phyloP scores from a whole-genome alignment of 2,797 vertebrate species.

The Enteromius unitaeniatus region DNA sequence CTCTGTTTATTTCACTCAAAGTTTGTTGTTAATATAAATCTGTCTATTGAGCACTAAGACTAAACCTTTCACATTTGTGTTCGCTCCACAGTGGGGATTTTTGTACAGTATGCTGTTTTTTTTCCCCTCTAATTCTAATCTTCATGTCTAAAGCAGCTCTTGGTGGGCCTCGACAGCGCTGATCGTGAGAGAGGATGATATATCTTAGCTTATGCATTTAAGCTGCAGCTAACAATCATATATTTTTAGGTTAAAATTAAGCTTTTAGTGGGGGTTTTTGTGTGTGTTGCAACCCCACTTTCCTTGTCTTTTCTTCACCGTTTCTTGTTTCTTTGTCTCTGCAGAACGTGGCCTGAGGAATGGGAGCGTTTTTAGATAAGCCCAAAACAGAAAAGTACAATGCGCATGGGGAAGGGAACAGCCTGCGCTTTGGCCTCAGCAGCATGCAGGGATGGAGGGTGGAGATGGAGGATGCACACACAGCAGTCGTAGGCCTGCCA shows the following conservation, averaged over 20 bases:
- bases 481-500: slow-evolving; percentile 92
- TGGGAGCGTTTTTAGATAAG: slow-evolving; percentile 99
- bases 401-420: slow-evolving; percentile 91
- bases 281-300: neutral
- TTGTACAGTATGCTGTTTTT: neutral
- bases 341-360: slow-evolving; percentile 84
- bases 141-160: neutral
- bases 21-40: slow-evolving; percentile 52
- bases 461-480: slow-evolving; percentile 97
- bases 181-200: neutral
- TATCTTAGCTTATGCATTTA: neutral
- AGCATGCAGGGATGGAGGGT: slow-evolving; percentile 99
- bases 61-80: slow-evolving; percentile 49
- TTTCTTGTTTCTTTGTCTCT: slow-evolving; percentile 51
- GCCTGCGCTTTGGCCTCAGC: slow-evolving; percentile 93
- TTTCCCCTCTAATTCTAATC: slow-evolving; percentile 18
- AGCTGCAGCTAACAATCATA: neutral
- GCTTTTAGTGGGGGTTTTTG: neutral
- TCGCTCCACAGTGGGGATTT: slow-evolving; percentile 34
- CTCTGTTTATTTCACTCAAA: slow-evolving; percentile 54
- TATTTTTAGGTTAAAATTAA: neutral
- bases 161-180: neutral
- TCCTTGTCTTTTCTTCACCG: neutral
- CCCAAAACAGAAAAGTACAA: slow-evolving; percentile 99
- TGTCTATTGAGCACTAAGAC: slow-evolving; percentile 45